Percentiles rank a stretch among this genome's conserved stretches.
Evolutionary conservation across 1,140 invertebrate species (phyloP).

Genomic region (Anastatus disparis): DNA sequence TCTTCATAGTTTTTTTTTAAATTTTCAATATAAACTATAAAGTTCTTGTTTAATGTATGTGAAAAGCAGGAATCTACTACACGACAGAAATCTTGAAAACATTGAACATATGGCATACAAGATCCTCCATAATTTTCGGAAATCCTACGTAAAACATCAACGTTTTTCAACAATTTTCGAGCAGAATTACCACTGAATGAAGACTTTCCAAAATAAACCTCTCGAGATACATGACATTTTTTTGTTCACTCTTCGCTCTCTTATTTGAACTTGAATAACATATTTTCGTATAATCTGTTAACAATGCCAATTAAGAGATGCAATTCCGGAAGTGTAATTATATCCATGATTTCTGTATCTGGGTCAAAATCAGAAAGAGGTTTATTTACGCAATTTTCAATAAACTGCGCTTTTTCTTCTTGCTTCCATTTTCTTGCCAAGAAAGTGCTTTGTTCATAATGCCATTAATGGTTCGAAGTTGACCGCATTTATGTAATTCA

Average conservation of each 20-base stretch:
- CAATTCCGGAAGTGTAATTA: slow-evolving; percentile 22
- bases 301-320: slow-evolving; percentile 23
- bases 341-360: slow-evolving; percentile 17
- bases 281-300: slow-evolving; percentile 32
- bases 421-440: slow-evolving; percentile 12
- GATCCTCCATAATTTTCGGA: neutral
- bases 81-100: slow-evolving; percentile 12
- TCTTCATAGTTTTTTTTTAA: slow-evolving; percentile 22
- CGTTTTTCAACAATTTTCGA: slow-evolving; percentile 22
- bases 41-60: slow-evolving; percentile 1
- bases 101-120: slow-evolving; percentile 15
- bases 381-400: slow-evolving; percentile 21
- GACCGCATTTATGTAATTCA: slow-evolving; percentile 1
- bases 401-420: slow-evolving; percentile 6
- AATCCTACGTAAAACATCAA: slow-evolving; percentile 28
- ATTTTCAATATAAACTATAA: neutral
- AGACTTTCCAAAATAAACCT: slow-evolving; percentile 16
- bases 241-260: slow-evolving; percentile 24
- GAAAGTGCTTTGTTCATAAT: slow-evolving; percentile 17
- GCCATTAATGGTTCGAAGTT: slow-evolving; percentile 2
- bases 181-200: slow-evolving; percentile 39
- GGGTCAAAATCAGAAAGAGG: neutral
- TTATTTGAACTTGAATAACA: slow-evolving; percentile 24
- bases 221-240: slow-evolving; percentile 19
- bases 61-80: slow-evolving; percentile 26